These are phyloP conservation scores for Drosophila quadrilineata DNA, from an alignment of 1,140 invertebrate species.

Conservation along the genomic window DNA sequence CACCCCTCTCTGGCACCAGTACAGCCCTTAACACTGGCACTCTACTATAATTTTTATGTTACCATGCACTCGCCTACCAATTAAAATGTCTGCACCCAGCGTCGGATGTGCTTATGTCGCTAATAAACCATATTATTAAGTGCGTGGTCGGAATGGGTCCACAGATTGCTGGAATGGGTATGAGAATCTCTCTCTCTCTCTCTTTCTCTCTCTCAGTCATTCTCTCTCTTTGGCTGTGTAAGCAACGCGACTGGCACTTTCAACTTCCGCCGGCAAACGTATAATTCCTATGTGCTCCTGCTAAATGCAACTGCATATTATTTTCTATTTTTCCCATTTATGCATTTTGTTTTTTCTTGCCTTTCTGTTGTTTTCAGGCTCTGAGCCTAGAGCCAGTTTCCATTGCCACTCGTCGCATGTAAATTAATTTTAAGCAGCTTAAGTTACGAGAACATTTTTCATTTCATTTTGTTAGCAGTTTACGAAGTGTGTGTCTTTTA, in stretches of 20 bases:
- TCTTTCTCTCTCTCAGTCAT: not conserved
- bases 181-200: not conserved
- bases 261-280: constrained; percentile 74
- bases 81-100: constrained; percentile 75
- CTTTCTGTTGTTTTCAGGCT: constrained; percentile 4
- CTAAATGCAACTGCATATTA: constrained; percentile 46
- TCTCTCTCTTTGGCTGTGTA: constrained; percentile 7
- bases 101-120: constrained; percentile 78
- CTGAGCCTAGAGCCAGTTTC: not conserved
- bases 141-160: constrained; percentile 45
- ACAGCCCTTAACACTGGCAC: constrained; percentile 47
- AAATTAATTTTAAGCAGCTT: constrained; percentile 78
- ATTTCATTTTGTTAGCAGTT: constrained; percentile 48
- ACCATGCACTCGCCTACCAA: constrained; percentile 78
- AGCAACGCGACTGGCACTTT: constrained; percentile 59
- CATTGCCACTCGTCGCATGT: constrained; percentile 35
- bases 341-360: constrained; percentile 12
- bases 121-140: constrained; percentile 80
- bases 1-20: not conserved
- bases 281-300: constrained; percentile 77
- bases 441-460: constrained; percentile 61
- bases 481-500: not conserved
- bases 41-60: constrained; percentile 77
- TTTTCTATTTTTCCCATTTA: constrained; percentile 22
- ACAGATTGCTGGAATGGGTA: constrained; percentile 4